These are phyloP conservation scores for Gastracanthus pulcherrimus DNA, from an alignment of 2,888 invertebrate genomes.

Conservation along the genomic window DNA sequence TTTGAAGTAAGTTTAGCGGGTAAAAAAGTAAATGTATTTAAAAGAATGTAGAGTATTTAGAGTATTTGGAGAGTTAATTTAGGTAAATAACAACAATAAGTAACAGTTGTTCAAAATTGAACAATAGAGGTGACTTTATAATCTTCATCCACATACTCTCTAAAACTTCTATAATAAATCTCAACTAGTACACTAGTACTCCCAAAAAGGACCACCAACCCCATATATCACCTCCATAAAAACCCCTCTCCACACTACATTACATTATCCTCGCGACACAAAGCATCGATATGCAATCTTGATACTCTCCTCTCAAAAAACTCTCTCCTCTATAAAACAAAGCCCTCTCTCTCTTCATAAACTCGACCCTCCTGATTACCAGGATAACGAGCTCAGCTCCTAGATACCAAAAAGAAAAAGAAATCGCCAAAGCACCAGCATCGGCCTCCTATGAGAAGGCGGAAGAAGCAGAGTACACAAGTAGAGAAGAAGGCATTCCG, in stretches of 20 bases:
- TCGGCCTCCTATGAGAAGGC: conserved; percentile 12
- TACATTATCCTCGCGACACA: neutral
- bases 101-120: too few species aligned
- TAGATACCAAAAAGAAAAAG: neutral
- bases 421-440: neutral
- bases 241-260: too few species aligned
- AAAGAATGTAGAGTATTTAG: too few species aligned
- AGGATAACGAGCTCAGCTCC: conserved; percentile 40
- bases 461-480: conserved; percentile 26
- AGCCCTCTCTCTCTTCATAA: neutral
- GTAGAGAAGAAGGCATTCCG: conserved; percentile 26
- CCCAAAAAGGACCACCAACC: neutral
- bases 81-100: too few species aligned
- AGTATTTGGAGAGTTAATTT: too few species aligned
- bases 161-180: neutral
- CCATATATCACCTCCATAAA: too few species aligned
- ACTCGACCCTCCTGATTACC: conserved; percentile 15
- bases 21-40: too few species aligned
- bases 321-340: neutral
- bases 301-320: neutral
- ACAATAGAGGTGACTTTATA: too few species aligned
- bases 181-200: neutral
- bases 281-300: neutral
- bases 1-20: too few species aligned
- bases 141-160: too few species aligned